Evolutionary conservation across 1,140 invertebrate genomes (phyloP).

Genomic region (Plectus sambesii): DNA sequence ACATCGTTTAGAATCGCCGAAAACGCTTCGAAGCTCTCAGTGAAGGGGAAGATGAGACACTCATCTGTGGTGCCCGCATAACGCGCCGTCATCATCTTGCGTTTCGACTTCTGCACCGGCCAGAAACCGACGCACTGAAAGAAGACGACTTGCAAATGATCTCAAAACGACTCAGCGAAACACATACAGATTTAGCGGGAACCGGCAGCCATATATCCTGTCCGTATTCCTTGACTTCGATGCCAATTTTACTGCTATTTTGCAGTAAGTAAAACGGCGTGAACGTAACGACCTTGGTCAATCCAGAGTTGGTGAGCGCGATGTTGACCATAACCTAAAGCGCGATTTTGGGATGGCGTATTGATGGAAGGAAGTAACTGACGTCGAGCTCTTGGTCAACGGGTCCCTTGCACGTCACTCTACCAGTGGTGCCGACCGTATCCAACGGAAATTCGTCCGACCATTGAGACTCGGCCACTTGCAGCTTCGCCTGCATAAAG

Average conservation of each 20-base stretch:
- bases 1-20: constrained; percentile 62
- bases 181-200: constrained; percentile 28
- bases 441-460: constrained; percentile 93
- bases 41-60: constrained; percentile 69
- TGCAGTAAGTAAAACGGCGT: constrained; percentile 85
- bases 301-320: constrained; percentile 69
- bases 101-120: constrained; percentile 55
- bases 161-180: constrained; percentile 43
- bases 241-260: constrained; percentile 61
- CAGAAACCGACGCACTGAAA: constrained; percentile 68
- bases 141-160: neutral
- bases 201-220: constrained; percentile 33
- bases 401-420: constrained; percentile 66
- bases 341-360: neutral
- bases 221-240: constrained; percentile 65
- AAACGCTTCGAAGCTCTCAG: constrained; percentile 66
- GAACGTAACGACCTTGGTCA: constrained; percentile 91
- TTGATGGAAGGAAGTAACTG: constrained; percentile 11
- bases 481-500: constrained; percentile 50
- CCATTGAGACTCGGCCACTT: constrained; percentile 77
- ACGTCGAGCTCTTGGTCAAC: constrained; percentile 52
- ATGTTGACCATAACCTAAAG: constrained; percentile 80
- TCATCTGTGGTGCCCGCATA: constrained; percentile 54
- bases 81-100: constrained; percentile 47
- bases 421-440: constrained; percentile 81